Percentiles rank a stretch among this genome's conserved stretches.
Evolutionary conservation across 2,113 vertebrate genomes (phyloP).

Genomic region (Ammodytes marinus): DNA sequence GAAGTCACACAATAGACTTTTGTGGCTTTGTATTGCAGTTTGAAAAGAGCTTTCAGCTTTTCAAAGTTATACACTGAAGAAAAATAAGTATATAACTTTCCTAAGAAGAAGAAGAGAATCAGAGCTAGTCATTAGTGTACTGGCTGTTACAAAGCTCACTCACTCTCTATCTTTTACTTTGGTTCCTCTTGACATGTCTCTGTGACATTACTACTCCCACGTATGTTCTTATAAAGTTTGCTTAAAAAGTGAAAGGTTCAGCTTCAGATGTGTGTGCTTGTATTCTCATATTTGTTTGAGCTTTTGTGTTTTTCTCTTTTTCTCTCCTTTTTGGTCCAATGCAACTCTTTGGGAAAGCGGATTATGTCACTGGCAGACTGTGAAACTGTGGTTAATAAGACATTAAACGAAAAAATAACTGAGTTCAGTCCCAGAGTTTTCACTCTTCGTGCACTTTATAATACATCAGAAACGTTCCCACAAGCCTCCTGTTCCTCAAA

Average conservation of each 20-base stretch:
- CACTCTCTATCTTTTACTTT: too few species aligned
- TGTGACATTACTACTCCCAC: too few species aligned
- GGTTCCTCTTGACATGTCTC: too few species aligned
- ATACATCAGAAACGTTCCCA: constrained; percentile 12
- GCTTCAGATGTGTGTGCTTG: background rate
- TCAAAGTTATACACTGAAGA: background rate
- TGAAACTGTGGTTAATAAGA: background rate
- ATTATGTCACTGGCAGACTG: background rate
- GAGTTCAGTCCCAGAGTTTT: background rate
- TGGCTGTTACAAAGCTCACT: too few species aligned
- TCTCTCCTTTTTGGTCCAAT: background rate
- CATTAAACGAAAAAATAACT: background rate
- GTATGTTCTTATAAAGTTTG: too few species aligned
- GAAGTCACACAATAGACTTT: background rate
- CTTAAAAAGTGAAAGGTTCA: too few species aligned
- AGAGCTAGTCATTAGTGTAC: too few species aligned
- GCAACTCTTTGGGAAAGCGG: background rate
- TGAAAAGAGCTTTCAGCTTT: background rate
- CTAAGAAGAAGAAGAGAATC: too few species aligned
- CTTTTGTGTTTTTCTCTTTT: background rate
- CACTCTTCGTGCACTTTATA: background rate
- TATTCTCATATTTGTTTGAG: background rate
- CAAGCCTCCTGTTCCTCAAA: background rate
- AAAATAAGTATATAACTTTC: too few species aligned
- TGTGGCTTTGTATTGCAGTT: background rate